Conservation (phyloP, 2,888 invertebrate species). For the Tenthredo mesomela region DNA sequence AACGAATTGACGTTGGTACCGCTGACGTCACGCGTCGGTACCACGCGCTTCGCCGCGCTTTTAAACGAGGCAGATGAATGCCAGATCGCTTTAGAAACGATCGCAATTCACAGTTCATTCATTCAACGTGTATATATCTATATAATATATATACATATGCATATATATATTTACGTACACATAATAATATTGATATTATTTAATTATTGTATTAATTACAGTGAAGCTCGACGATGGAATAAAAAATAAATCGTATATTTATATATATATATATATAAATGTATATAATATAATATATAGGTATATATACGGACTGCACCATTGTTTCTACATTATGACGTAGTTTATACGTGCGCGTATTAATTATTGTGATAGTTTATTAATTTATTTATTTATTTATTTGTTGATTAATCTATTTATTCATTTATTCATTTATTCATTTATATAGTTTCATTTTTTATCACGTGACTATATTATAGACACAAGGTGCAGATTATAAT, state of each 20-base stretch:
- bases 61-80: not conserved
- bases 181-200: not conserved
- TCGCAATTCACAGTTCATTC: not conserved
- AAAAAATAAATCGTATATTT: too few relatives aligned
- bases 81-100: not conserved
- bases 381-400: not conserved
- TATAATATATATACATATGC: not conserved
- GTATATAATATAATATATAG: too few relatives aligned
- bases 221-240: not conserved
- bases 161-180: not conserved
- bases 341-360: not conserved
- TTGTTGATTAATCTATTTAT: not conserved
- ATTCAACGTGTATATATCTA: not conserved
- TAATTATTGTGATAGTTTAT: not conserved
- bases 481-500: not conserved
- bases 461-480: not conserved
- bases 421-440: not conserved
- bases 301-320: not conserved
- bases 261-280: too few relatives aligned
- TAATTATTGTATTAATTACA: not conserved
- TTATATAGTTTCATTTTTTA: not conserved
- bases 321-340: not conserved
- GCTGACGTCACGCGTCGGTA: conserved; percentile 43
- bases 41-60: conserved; percentile 27
- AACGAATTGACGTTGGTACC: conserved; percentile 6